phyloP scores from a whole-genome alignment of 2,113 vertebrate genomes.

The Passer domesticus region DNA sequence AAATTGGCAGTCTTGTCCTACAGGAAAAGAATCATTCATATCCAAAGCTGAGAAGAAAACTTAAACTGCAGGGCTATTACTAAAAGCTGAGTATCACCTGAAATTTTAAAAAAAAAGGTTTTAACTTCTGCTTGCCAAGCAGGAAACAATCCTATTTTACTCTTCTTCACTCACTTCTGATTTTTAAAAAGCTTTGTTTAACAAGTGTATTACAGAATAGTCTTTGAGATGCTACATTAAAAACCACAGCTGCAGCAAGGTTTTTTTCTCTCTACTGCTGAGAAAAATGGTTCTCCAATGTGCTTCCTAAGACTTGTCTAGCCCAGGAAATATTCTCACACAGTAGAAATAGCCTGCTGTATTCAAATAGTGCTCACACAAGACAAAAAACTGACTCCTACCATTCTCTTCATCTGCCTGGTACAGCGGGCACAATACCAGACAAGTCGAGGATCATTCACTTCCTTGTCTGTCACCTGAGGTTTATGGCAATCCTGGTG shows the following conservation, averaged over 20 bases:
- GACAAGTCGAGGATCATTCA: slow-evolving; percentile 94
- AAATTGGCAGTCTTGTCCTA: neutral
- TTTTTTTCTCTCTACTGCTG: neutral
- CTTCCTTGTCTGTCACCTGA: slow-evolving; percentile 97
- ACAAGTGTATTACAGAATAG: neutral
- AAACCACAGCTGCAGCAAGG: neutral
- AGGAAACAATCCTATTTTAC: neutral
- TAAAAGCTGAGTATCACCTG: neutral
- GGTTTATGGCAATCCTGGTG: slow-evolving; percentile 99
- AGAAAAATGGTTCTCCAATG: neutral
- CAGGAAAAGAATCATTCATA: neutral
- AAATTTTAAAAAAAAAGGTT: neutral
- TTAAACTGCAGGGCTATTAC: neutral
- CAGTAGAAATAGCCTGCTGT: neutral
- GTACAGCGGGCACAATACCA: slow-evolving; percentile 99
- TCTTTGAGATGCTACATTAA: neutral
- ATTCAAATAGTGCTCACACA: neutral
- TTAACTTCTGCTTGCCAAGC: neutral
- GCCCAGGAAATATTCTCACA: neutral
- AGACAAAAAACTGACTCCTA: slow-evolving; percentile 70
- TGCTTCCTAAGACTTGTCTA: neutral
- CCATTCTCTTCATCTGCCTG: slow-evolving; percentile 98
- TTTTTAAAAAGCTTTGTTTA: neutral
- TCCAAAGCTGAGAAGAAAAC: neutral
- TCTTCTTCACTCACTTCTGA: neutral